Evolutionary conservation across 2,888 invertebrate genomes (phyloP).

Genomic region (Hanleya hanleyi): DNA sequence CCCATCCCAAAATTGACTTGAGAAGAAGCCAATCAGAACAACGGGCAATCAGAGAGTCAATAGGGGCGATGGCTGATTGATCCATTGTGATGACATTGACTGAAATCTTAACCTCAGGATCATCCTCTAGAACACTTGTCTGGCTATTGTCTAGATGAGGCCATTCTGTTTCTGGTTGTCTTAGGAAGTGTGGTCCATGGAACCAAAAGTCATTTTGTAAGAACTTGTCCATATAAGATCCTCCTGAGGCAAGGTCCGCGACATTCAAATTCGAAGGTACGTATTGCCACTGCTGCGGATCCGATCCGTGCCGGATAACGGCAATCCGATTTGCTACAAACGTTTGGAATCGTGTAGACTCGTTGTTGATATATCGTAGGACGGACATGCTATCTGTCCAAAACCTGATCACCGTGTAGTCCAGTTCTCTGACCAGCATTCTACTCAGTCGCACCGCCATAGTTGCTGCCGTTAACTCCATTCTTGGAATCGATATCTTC

Average conservation of each 20-base stretch:
- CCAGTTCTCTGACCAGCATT: too few species aligned
- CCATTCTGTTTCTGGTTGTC: neutral
- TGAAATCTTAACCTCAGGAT: neutral
- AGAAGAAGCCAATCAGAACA: neutral
- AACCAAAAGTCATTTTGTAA: neutral
- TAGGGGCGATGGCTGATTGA: neutral
- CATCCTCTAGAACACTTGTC: neutral
- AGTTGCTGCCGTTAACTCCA: slow-evolving; percentile 17
- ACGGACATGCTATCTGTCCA: too few species aligned
- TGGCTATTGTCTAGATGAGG: neutral
- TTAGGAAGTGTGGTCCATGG: neutral
- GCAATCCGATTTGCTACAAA: too few species aligned
- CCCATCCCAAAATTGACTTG: neutral
- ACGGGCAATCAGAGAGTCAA: neutral
- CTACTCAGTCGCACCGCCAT: too few species aligned
- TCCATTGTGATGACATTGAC: neutral
- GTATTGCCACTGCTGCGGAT: neutral
- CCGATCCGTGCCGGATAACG: too few species aligned
- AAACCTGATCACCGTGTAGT: too few species aligned
- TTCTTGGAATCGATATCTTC: slow-evolving; percentile 11
- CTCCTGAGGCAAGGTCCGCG: neutral
- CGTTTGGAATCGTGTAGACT: too few species aligned
- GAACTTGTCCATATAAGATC: neutral
- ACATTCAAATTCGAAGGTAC: neutral
- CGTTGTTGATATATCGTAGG: too few species aligned